Conservation (phyloP, 2,888 invertebrate genomes). For the Ophraella communa region DNA sequence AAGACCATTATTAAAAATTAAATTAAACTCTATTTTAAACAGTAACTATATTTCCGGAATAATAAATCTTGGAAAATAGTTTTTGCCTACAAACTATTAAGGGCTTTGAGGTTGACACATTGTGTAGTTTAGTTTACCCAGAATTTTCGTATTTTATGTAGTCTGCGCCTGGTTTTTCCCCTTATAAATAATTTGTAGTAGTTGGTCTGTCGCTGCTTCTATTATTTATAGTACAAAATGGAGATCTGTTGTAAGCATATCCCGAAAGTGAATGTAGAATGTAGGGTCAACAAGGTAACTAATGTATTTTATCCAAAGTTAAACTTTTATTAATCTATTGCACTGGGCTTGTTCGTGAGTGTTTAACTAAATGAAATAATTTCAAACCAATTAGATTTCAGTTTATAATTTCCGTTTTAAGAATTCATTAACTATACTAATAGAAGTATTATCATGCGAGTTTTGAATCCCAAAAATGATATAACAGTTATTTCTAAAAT, state of each 20-base stretch:
- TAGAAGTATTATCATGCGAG: no score
- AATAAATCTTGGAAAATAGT: no score
- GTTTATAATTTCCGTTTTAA: no score
- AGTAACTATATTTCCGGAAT: no score
- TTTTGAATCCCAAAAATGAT: no score
- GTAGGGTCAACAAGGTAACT: not conserved
- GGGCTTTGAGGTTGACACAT: not conserved
- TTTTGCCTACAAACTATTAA: not conserved
- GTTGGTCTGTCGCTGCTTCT: not conserved
- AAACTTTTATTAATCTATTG: not conserved
- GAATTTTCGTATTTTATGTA: not conserved
- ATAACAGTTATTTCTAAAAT: no score
- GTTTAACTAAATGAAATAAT: not conserved
- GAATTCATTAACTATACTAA: no score
- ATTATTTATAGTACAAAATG: not conserved
- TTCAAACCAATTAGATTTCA: no score
- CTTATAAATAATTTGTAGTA: not conserved
- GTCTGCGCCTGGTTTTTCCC: not conserved
- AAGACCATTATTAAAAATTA: no score
- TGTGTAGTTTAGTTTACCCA: not conserved
- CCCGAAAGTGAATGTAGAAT: not conserved
- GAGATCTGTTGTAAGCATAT: slow-evolving; percentile 38
- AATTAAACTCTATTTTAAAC: no score
- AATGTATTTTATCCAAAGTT: not conserved
- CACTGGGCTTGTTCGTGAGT: not conserved